phyloP scores from a whole-genome alignment of 2,888 invertebrate genomes.

The Protodeltote pygarga region DNA sequence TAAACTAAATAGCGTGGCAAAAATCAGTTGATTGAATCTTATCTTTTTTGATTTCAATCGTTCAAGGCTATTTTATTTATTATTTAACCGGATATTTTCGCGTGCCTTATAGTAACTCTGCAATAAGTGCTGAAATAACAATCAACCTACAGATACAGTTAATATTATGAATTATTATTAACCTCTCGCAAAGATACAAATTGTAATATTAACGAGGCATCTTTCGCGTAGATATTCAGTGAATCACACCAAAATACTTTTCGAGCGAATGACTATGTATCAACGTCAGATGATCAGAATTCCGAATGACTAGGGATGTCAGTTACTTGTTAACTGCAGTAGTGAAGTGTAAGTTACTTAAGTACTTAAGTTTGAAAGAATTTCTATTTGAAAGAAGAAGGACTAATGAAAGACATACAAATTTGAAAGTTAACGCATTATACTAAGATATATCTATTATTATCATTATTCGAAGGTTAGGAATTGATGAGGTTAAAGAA shows the following conservation, averaged over 20 bases:
- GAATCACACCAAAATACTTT: slow-evolving; percentile 13
- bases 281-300: slow-evolving; percentile 12
- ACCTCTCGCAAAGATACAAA: no score
- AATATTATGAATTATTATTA: no score
- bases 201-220: neutral
- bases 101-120: no score
- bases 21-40: no score
- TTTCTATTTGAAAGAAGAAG: no score
- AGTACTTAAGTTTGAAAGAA: slow-evolving; percentile 1
- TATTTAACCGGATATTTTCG: no score
- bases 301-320: neutral
- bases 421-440: slow-evolving; percentile 9
- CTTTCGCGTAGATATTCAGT: slow-evolving; percentile 2
- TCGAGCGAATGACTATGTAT: slow-evolving; percentile 1
- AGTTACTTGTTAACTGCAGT: slow-evolving; percentile 1
- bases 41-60: no score
- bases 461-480: slow-evolving; percentile 13
- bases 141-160: no score
- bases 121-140: no score
- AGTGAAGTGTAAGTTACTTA: slow-evolving; percentile 4
- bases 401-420: neutral
- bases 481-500: neutral
- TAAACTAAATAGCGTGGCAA: neutral
- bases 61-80: no score
- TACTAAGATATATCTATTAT: slow-evolving; percentile 3